These are phyloP conservation scores for Danio tinwini DNA, from an alignment of 2,797 vertebrate species.

Conservation along the genomic window DNA sequence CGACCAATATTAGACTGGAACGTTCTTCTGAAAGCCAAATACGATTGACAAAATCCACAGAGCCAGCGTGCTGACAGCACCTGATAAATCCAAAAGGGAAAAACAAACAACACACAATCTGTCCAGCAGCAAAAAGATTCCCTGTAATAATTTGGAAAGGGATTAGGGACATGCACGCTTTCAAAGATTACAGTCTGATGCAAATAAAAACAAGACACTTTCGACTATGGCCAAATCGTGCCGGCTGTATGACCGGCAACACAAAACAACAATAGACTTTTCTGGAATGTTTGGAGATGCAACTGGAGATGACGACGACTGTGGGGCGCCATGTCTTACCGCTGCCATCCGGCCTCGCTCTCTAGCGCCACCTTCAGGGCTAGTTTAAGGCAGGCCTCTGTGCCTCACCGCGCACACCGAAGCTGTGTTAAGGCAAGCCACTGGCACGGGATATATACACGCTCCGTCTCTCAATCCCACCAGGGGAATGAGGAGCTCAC, in stretches of 20 bases:
- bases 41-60: slow-evolving; percentile 70
- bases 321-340: background rate
- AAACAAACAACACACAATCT: slow-evolving; percentile 49
- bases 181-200: slow-evolving; percentile 16
- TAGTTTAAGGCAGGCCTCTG: slow-evolving; percentile 69
- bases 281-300: slow-evolving; percentile 74
- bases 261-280: slow-evolving; percentile 23
- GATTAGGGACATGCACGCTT: slow-evolving; percentile 35
- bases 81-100: slow-evolving; percentile 53
- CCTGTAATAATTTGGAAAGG: slow-evolving; percentile 55
- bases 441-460: slow-evolving; percentile 47
- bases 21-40: slow-evolving; percentile 44
- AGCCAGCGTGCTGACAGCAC: slow-evolving; percentile 58
- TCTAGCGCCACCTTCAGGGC: slow-evolving; percentile 57
- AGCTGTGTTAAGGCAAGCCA: slow-evolving; percentile 68
- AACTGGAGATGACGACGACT: slow-evolving; percentile 32
- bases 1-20: slow-evolving; percentile 17
- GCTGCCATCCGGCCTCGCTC: slow-evolving; percentile 29
- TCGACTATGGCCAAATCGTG: slow-evolving; percentile 10
- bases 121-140: slow-evolving; percentile 70
- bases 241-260: slow-evolving; percentile 14
- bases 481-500: slow-evolving; percentile 35
- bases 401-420: slow-evolving; percentile 63
- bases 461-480: slow-evolving; percentile 12
- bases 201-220: slow-evolving; percentile 26